These are phyloP conservation scores for Buceros bicornis DNA, from an alignment of 2,797 vertebrate species.

Conservation along the genomic window DNA sequence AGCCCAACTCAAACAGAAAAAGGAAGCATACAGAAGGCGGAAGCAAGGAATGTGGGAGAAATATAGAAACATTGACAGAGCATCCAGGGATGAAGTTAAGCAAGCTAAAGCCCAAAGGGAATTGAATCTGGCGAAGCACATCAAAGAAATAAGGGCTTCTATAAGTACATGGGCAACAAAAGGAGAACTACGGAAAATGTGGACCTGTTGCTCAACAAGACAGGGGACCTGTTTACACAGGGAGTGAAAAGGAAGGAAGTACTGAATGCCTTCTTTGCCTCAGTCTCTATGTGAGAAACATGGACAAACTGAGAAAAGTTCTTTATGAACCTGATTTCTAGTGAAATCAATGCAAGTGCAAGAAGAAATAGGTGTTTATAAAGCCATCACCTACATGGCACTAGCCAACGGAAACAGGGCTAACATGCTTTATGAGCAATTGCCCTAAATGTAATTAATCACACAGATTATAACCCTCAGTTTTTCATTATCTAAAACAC, in stretches of 20 bases:
- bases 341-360: background rate
- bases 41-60: background rate
- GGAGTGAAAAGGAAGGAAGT: too few relatives aligned
- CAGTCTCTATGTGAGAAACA: too few relatives aligned
- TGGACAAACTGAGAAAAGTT: too few relatives aligned
- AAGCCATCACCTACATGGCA: background rate
- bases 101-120: too few relatives aligned
- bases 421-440: background rate
- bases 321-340: background rate
- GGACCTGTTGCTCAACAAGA: too few relatives aligned
- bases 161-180: too few relatives aligned
- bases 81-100: background rate
- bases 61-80: background rate
- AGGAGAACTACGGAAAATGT: too few relatives aligned
- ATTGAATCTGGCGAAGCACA: too few relatives aligned
- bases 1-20: background rate
- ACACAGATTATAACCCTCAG: background rate
- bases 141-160: too few relatives aligned
- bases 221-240: too few relatives aligned
- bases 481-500: background rate
- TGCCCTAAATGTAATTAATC: background rate
- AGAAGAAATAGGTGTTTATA: background rate
- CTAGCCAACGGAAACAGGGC: background rate
- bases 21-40: background rate
- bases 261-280: too few relatives aligned